These are phyloP conservation scores for Nasonia oneida DNA, from an alignment of 2,888 invertebrate genomes.

Conservation along the genomic window DNA sequence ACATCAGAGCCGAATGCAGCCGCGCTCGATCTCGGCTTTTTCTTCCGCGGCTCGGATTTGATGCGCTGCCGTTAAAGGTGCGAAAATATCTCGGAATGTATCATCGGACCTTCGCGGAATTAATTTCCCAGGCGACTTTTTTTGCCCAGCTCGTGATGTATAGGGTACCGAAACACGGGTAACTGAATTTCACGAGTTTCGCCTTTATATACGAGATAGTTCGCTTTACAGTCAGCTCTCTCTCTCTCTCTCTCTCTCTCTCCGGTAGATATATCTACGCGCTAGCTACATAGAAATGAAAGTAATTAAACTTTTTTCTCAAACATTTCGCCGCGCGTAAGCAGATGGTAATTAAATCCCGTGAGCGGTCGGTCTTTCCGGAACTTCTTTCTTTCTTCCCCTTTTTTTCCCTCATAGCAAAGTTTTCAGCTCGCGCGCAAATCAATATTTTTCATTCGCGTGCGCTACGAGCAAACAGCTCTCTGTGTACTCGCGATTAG, in stretches of 20 bases:
- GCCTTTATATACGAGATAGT: not conserved
- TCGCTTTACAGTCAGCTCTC: not conserved
- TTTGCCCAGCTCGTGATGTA: too few species aligned
- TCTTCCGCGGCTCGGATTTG: not conserved
- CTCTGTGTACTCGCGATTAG: too few species aligned
- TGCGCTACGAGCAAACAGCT: not conserved
- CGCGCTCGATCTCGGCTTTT: conserved; percentile 5
- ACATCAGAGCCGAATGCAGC: conserved; percentile 52
- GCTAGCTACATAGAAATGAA: not conserved
- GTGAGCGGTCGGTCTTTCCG: not conserved
- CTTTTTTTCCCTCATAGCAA: not conserved
- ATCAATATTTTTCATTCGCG: conserved; percentile 1
- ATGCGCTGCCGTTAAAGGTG: not conserved
- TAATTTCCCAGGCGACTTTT: too few species aligned
- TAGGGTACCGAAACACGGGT: not conserved
- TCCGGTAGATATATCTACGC: not conserved
- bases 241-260: not conserved
- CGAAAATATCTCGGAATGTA: not conserved
- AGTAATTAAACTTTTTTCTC: conserved; percentile 4
- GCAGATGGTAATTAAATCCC: conserved; percentile 21
- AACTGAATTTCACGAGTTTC: conserved; percentile 27
- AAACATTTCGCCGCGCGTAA: not conserved
- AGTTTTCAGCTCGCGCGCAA: not conserved
- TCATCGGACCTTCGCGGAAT: too few species aligned
- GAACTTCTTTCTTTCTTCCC: not conserved